Conservation (phyloP, 2,113 vertebrate species). For the Nothocercus nigrocapillus region DNA sequence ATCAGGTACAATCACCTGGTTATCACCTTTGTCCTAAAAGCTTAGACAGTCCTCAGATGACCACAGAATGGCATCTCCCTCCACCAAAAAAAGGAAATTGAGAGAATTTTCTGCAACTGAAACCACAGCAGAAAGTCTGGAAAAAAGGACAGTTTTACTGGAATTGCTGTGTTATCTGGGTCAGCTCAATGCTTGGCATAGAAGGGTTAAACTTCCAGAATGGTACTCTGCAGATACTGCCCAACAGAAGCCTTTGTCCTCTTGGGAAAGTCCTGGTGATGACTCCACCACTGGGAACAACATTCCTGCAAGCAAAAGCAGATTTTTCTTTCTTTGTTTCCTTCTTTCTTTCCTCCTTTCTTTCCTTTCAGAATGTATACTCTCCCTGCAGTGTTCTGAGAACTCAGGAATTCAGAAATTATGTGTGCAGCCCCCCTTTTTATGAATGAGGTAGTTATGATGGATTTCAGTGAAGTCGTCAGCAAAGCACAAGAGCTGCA, state of each 20-base stretch:
- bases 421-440: slow-evolving; percentile 9
- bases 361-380: neutral
- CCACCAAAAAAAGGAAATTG: too few relatives aligned
- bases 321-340: neutral
- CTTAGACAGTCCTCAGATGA: neutral
- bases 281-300: slow-evolving; percentile 14
- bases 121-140: neutral
- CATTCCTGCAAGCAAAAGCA: slow-evolving; percentile 15
- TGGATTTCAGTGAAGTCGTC: neutral
- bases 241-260: slow-evolving; percentile 32
- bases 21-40: neutral
- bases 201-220: neutral
- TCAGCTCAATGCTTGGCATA: neutral
- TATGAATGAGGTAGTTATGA: slow-evolving; percentile 22
- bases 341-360: neutral
- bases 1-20: neutral
- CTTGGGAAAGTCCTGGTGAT: slow-evolving; percentile 17
- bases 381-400: neutral
- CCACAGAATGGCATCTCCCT: neutral
- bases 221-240: slow-evolving; percentile 11
- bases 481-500: neutral
- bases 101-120: neutral
- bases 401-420: slow-evolving; percentile 38
- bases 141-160: neutral
- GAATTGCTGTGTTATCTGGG: neutral